phyloP scores from a whole-genome alignment of 2,113 vertebrate genomes.

The Cryptotis parvus region DNA sequence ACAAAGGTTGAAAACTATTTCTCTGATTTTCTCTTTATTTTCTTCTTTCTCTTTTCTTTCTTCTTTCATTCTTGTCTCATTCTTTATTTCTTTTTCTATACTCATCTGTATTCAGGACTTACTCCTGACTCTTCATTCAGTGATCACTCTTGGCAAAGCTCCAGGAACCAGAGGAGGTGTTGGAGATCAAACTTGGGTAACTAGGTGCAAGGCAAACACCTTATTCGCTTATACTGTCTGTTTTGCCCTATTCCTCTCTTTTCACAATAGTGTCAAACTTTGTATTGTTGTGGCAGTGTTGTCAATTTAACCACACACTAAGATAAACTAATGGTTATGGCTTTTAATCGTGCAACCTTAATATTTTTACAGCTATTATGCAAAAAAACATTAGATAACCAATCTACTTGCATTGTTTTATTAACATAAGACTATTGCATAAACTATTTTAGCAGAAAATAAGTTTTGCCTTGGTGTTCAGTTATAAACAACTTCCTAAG shows the following conservation, averaged over 20 bases:
- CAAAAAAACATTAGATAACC: neutral
- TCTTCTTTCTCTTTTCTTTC: too few relatives aligned
- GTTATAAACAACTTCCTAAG: neutral
- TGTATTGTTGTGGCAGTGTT: neutral
- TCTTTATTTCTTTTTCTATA: too few relatives aligned
- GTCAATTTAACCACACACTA: neutral
- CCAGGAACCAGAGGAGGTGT: too few relatives aligned
- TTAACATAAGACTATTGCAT: neutral
- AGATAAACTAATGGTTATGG: neutral
- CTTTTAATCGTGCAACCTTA: conserved; percentile 9
- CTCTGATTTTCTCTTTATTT: neutral
- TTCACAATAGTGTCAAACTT: neutral
- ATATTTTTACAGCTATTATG: neutral
- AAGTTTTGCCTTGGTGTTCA: neutral
- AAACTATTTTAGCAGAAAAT: conserved; percentile 47
- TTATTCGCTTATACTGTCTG: too few relatives aligned
- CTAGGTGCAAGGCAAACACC: too few relatives aligned
- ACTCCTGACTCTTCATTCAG: too few relatives aligned
- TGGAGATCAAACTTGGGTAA: too few relatives aligned
- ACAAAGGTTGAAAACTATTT: conserved; percentile 1
- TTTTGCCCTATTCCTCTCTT: too few relatives aligned
- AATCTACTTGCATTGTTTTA: conserved; percentile 1
- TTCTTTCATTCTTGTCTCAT: too few relatives aligned
- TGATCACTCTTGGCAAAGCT: too few relatives aligned
- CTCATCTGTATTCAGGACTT: too few relatives aligned